Conservation (phyloP, 2,797 vertebrate genomes). For the Potorous gilbertii region DNA sequence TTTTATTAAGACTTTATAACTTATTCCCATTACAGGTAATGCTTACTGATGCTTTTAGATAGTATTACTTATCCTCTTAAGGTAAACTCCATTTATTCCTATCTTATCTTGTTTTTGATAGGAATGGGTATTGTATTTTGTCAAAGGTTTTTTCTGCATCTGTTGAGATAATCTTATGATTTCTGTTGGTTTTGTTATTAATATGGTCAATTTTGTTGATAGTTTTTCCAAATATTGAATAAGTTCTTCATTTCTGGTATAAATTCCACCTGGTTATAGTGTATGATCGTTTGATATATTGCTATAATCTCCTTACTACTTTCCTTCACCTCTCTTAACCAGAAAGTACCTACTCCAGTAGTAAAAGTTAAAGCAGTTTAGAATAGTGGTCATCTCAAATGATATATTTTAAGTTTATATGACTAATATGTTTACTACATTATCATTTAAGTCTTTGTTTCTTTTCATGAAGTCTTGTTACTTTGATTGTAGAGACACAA, state of each 20-base stretch:
- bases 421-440: neutral
- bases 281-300: neutral
- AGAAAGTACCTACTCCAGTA: neutral
- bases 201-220: neutral
- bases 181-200: neutral
- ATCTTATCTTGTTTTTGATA: neutral
- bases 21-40: neutral
- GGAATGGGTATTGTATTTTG: neutral
- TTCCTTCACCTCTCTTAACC: neutral
- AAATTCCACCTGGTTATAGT: neutral
- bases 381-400: neutral
- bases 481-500: neutral
- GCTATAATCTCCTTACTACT: neutral
- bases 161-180: neutral
- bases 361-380: neutral
- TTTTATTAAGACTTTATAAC: neutral
- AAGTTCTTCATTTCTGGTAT: neutral
- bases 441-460: neutral
- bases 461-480: neutral
- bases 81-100: neutral
- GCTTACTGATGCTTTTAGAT: neutral
- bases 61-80: neutral
- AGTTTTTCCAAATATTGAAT: neutral
- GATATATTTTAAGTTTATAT: neutral
- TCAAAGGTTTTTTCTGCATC: neutral